phyloP scores from a whole-genome alignment of 23 tunicate species.

The Styela clava region DNA sequence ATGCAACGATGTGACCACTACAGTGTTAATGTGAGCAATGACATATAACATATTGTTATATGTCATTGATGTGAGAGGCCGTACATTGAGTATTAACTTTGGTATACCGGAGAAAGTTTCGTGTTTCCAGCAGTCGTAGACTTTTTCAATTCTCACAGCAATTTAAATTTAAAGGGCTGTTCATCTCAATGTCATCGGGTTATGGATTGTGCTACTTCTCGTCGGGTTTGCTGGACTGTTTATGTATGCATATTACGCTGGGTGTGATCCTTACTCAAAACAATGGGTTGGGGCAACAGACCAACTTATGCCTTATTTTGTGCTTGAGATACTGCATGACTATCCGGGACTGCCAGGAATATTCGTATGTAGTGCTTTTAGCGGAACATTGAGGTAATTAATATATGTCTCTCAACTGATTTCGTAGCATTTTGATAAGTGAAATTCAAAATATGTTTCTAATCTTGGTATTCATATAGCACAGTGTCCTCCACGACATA shows the following conservation, averaged over 20 bases:
- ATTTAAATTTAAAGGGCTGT: constrained; percentile 26
- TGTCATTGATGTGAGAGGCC: too few species aligned
- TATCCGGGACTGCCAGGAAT: constrained; percentile 44
- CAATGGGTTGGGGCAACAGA: constrained; percentile 40
- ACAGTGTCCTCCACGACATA: constrained; percentile 67
- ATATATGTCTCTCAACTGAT: too few species aligned
- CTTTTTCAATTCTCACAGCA: too few species aligned
- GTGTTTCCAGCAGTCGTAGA: too few species aligned
- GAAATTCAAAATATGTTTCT: too few species aligned
- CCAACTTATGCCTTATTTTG: constrained; percentile 56
- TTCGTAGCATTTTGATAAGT: too few species aligned
- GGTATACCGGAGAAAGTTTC: too few species aligned
- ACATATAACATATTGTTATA: too few species aligned
- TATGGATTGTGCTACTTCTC: constrained; percentile 18
- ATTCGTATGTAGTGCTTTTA: constrained; percentile 38
- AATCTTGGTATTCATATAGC: too few species aligned
- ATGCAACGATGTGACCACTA: not conserved
- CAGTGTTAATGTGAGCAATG: too few species aligned
- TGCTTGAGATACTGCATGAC: constrained; percentile 19
- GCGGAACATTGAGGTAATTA: constrained; percentile 34
- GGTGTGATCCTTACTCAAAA: constrained; percentile 42
- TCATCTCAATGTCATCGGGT: constrained; percentile 28
- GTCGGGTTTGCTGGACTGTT: constrained; percentile 29
- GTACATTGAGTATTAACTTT: too few species aligned
- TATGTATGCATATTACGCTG: constrained; percentile 36